Evolutionary conservation across 2,888 invertebrate species (phyloP).

Genomic region (Apeira syringaria): DNA sequence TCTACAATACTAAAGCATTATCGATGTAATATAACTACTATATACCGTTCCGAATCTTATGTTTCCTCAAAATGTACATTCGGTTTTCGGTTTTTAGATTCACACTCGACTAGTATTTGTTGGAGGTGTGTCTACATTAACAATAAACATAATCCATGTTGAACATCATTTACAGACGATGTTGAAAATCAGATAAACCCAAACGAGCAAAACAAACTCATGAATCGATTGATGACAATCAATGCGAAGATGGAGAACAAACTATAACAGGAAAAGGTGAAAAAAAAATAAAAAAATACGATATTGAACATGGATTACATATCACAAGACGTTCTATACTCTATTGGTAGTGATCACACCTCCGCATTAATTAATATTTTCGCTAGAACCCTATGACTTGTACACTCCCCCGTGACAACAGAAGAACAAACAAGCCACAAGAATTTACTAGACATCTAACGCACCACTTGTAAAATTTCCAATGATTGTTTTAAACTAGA

Average conservation of each 20-base stretch:
- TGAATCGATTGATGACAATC: background rate
- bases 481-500: slow-evolving; percentile 18
- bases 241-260: too few relatives aligned
- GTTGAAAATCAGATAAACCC: background rate
- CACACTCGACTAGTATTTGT: slow-evolving; percentile 71
- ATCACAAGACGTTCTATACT: background rate
- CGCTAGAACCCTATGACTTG: slow-evolving; percentile 36
- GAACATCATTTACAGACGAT: background rate
- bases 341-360: slow-evolving; percentile 18
- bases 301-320: slow-evolving; percentile 1
- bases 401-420: slow-evolving; percentile 24
- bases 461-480: slow-evolving; percentile 22
- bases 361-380: slow-evolving; percentile 24
- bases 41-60: slow-evolving; percentile 27
- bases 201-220: too few relatives aligned
- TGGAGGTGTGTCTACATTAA: slow-evolving; percentile 36
- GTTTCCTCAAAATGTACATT: slow-evolving; percentile 16
- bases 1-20: slow-evolving; percentile 69
- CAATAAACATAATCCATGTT: slow-evolving; percentile 1
- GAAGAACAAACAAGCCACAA: slow-evolving; percentile 25
- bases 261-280: too few relatives aligned
- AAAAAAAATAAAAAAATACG: too few relatives aligned
- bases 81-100: slow-evolving; percentile 55
- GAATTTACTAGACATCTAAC: slow-evolving; percentile 19
- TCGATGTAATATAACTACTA: slow-evolving; percentile 60